phyloP scores from a whole-genome alignment of 2,888 invertebrate genomes.

The Coecobrya sp. region DNA sequence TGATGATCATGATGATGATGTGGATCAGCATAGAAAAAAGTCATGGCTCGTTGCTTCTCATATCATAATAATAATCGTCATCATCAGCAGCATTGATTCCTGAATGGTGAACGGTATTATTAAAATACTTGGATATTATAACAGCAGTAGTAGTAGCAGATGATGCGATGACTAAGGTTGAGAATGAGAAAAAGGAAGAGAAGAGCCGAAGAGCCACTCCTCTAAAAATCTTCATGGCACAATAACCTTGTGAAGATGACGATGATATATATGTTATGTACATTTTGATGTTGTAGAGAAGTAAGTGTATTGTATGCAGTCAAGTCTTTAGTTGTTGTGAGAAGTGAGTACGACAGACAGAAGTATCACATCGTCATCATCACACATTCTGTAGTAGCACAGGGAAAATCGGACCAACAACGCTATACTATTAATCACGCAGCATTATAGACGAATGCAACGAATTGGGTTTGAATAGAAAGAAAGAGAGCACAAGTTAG shows the following conservation, averaged over 20 bases:
- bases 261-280: slow-evolving; percentile 1
- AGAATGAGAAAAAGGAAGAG: background rate
- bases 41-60: slow-evolving; percentile 45
- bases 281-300: too few relatives aligned
- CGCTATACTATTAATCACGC: background rate
- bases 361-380: slow-evolving; percentile 30
- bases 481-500: background rate
- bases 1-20: slow-evolving; percentile 3
- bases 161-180: background rate
- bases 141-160: background rate
- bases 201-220: slow-evolving; percentile 63
- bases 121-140: background rate
- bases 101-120: background rate
- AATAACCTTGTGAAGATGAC: slow-evolving; percentile 50
- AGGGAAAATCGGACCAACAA: slow-evolving; percentile 1
- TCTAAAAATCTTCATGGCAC: slow-evolving; percentile 54
- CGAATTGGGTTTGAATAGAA: background rate
- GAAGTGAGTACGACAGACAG: slow-evolving; percentile 14
- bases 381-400: background rate
- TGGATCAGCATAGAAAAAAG: slow-evolving; percentile 1
- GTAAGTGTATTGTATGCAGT: slow-evolving; percentile 24
- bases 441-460: background rate
- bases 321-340: background rate
- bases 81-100: background rate
- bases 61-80: background rate